Percentiles rank a stretch among this genome's conserved stretches.
Conservation (phyloP, 1,140 invertebrate species). For the Agraylea sexmaculata region DNA sequence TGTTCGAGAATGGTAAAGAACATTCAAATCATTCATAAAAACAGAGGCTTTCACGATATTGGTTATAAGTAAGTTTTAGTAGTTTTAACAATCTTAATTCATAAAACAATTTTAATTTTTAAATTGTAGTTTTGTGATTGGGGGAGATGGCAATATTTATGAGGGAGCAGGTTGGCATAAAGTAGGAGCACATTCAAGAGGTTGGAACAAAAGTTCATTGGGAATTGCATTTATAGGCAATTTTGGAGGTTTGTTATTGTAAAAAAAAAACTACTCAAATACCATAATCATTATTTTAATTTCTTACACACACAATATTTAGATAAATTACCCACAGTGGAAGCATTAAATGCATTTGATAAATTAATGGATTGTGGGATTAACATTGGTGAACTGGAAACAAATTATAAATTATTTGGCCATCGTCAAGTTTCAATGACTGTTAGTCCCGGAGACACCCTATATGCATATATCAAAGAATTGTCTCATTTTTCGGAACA, state of each 20-base stretch:
- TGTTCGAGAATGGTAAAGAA: constrained; percentile 37
- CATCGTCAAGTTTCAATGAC: constrained; percentile 47
- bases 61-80: constrained; percentile 44
- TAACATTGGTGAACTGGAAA: constrained; percentile 39
- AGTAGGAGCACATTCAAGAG: constrained; percentile 56
- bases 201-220: constrained; percentile 50
- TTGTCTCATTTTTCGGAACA: constrained; percentile 39
- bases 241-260: constrained; percentile 42
- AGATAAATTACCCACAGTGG: constrained; percentile 44
- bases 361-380: constrained; percentile 51
- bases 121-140: constrained; percentile 57
- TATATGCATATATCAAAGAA: constrained; percentile 45
- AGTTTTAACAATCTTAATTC: not conserved
- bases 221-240: constrained; percentile 63
- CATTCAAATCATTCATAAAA: constrained; percentile 50
- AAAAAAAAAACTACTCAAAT: constrained; percentile 36
- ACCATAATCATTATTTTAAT: constrained; percentile 5
- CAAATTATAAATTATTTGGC: constrained; percentile 47
- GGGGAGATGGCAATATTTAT: constrained; percentile 64
- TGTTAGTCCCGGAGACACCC: constrained; percentile 47
- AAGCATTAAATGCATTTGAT: constrained; percentile 44
- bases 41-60: constrained; percentile 45
- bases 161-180: constrained; percentile 65
- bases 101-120: constrained; percentile 7
- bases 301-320: constrained; percentile 1